Base-by-base conservation (phyloP, 2,888 invertebrate genomes). In the Cryptocephalus primarius region DNA sequence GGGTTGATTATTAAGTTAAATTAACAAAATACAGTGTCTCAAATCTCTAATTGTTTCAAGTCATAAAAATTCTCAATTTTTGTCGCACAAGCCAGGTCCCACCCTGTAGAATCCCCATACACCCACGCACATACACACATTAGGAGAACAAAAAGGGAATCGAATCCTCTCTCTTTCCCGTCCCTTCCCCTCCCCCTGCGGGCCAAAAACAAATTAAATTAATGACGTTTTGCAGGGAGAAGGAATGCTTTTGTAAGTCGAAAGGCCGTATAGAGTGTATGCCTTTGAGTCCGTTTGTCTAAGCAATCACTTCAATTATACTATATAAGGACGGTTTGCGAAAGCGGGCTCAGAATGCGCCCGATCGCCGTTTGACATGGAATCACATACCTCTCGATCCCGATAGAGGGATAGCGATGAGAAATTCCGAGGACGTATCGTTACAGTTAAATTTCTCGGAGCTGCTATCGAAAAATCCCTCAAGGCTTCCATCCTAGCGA, bases 251-350 rank as follows among this genome's bases (percentile, higher is more conserved):
- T 69, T 66, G 58, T 57, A 53, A 47, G 55, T 45, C 50, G 49
- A 48, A 48, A 50, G 52, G 53, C 22, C 6, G 6, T 22, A 22
- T 54, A 55, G 51, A 49, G 51, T 51, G 49, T 50, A 50, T 59
- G 57, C 62, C 63, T 64, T 63, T 63, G 65, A 63, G 57, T 56
- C 55, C 64, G 65, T 66, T 67, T 67, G 67, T 67, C 67, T 67
- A 67, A 67, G 66, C 66, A 66, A 67, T 67, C 65, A 66, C 64
- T 66, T 66, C 66, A 65, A 67, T 67, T 67, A 66, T 22, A 22
- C 22, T 22, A 22, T 22, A 6, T 22, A 22, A 22, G 22, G 22
- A 22, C 22, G 22, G 22, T 22, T 22, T 62, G 40, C 8, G 40
- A 31, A 12, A 10, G 31, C 12, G 11, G 40, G 31, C 11, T 11